A percentile compares a stretch with the other conserved stretches of the same genome.
These are phyloP conservation scores for Drosophila infuscata DNA, from an alignment of 2,888 invertebrate species.

Conservation along the genomic window DNA sequence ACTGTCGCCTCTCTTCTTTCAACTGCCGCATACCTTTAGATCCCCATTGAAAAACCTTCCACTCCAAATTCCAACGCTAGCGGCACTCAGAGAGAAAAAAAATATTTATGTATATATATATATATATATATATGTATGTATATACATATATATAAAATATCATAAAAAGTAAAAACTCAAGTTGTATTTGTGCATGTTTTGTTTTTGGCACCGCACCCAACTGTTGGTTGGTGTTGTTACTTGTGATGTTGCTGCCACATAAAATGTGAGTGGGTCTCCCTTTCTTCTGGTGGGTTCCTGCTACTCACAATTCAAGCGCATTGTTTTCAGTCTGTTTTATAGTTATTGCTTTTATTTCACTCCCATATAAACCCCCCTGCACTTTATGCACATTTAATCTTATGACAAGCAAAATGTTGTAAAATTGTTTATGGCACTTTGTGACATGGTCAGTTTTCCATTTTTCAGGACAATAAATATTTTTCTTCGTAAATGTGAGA, in stretches of 20 bases:
- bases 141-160: slow-evolving; percentile 8
- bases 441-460: slow-evolving; percentile 76
- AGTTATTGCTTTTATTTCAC: slow-evolving; percentile 78
- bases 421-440: slow-evolving; percentile 77
- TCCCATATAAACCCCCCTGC: slow-evolving; percentile 21
- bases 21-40: slow-evolving; percentile 60
- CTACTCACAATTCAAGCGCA: slow-evolving; percentile 64
- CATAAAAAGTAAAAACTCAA: slow-evolving; percentile 50
- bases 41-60: slow-evolving; percentile 16
- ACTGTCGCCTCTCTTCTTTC: slow-evolving; percentile 16
- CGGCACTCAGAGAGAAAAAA: slow-evolving; percentile 27
- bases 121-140: slow-evolving; percentile 15
- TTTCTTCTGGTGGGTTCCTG: slow-evolving; percentile 23
- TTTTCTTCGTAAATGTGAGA: slow-evolving; percentile 33
- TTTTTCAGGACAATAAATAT: slow-evolving; percentile 42
- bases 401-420: slow-evolving; percentile 78
- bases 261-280: slow-evolving; percentile 44
- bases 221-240: slow-evolving; percentile 36
- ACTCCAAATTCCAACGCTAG: slow-evolving; percentile 22
- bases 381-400: slow-evolving; percentile 79
- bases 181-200: slow-evolving; percentile 51
- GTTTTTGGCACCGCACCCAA: slow-evolving; percentile 43
- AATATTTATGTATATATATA: slow-evolving; percentile 12
- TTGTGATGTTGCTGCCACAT: slow-evolving; percentile 40
- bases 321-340: slow-evolving; percentile 78